phyloP scores from a whole-genome alignment of 2,888 invertebrate genomes.

The Girardia tigrina region DNA sequence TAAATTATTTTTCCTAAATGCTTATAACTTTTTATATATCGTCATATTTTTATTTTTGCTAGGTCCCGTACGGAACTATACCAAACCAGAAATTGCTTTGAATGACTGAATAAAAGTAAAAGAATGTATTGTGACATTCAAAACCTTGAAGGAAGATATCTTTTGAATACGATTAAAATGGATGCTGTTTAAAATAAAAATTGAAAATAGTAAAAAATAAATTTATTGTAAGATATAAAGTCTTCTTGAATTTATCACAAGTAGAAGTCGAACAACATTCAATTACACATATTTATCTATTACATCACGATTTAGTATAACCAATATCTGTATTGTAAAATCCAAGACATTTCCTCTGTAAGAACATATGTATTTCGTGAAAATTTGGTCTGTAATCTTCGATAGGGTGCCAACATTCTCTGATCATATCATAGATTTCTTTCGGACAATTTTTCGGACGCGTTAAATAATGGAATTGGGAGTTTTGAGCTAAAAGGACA shows the following conservation, averaged over 20 bases:
- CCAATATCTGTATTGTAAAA: constrained; percentile 40
- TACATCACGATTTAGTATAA: not conserved
- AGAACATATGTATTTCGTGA: constrained; percentile 71
- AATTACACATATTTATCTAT: constrained; percentile 7
- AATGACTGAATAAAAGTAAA: too few relatives aligned
- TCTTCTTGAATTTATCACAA: constrained; percentile 2
- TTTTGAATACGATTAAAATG: too few relatives aligned
- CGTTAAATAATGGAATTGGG: constrained; percentile 52
- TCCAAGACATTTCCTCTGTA: constrained; percentile 54
- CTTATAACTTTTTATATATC: too few relatives aligned
- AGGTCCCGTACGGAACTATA: too few relatives aligned
- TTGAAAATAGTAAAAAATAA: constrained; percentile 19
- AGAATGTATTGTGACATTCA: too few relatives aligned
- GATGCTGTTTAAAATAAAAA: too few relatives aligned
- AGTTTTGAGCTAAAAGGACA: constrained; percentile 23
- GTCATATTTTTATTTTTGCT: too few relatives aligned
- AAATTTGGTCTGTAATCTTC: constrained; percentile 69
- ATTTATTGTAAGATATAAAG: not conserved
- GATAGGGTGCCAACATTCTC: constrained; percentile 74
- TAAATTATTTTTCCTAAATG: too few relatives aligned
- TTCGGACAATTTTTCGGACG: constrained; percentile 66
- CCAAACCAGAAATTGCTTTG: too few relatives aligned
- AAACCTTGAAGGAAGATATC: too few relatives aligned
- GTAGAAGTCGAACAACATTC: not conserved
- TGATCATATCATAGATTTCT: constrained; percentile 77